Evolutionary conservation across 2,797 vertebrate genomes (phyloP).

Genomic region (Sciurus carolinensis): DNA sequence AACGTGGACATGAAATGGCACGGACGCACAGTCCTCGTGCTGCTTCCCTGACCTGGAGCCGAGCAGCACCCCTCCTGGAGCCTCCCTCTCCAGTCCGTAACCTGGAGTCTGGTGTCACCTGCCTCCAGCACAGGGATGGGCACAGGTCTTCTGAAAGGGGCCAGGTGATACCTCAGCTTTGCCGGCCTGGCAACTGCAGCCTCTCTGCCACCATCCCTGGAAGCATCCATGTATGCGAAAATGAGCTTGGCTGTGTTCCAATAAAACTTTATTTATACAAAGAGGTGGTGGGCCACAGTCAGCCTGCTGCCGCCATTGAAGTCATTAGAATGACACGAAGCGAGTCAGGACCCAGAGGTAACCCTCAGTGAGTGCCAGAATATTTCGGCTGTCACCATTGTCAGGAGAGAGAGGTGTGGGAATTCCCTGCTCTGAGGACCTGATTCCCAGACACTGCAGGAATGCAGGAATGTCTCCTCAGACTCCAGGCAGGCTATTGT

Average conservation of each 20-base stretch:
- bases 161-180: background rate
- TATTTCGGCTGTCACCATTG: rapidly evolving
- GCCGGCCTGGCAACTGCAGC: background rate
- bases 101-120: background rate
- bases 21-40: background rate
- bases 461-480: background rate
- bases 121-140: background rate
- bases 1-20: background rate
- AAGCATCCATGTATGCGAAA: background rate
- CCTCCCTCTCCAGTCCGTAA: background rate
- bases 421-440: background rate
- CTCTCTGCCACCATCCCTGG: background rate
- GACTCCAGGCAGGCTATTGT: background rate
- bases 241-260: background rate
- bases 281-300: background rate
- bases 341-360: background rate
- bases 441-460: conserved; percentile 49
- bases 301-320: background rate
- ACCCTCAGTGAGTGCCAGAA: background rate
- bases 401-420: background rate
- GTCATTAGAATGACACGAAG: background rate
- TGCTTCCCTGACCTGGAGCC: too few relatives aligned
- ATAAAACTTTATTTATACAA: conserved; percentile 56
- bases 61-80: background rate
- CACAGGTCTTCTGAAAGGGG: background rate